phyloP scores from a whole-genome alignment of 1,140 invertebrate species.

The Lucilia cuprina region DNA sequence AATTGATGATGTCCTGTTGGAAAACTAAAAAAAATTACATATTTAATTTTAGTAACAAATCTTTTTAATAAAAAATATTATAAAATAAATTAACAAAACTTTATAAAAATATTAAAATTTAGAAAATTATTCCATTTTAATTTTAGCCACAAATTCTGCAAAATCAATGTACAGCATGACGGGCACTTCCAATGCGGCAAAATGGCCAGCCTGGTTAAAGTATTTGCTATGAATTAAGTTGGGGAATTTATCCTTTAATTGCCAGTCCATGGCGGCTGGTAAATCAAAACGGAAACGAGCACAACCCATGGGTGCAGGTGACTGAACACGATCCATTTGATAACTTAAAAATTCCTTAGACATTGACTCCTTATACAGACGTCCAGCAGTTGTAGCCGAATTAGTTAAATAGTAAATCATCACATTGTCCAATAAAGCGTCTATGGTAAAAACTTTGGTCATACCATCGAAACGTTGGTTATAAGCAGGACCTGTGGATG shows the following conservation, averaged over 20 bases:
- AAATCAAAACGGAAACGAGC: constrained; percentile 73
- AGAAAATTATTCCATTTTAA: not conserved
- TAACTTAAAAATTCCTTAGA: constrained; percentile 55
- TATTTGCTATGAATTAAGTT: constrained; percentile 73
- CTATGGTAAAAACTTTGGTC: constrained; percentile 68
- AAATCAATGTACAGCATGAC: constrained; percentile 73
- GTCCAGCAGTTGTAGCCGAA: constrained; percentile 75
- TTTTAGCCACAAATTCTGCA: constrained; percentile 50
- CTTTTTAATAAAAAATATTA: not conserved
- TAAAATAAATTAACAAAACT: constrained; percentile 15
- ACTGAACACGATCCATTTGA: constrained; percentile 67
- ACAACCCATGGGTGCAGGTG: constrained; percentile 72
- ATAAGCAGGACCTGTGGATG: constrained; percentile 80
- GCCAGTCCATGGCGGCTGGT: constrained; percentile 66
- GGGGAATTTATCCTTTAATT: constrained; percentile 68
- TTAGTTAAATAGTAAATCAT: constrained; percentile 87
- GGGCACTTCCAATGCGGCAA: constrained; percentile 83
- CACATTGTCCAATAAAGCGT: constrained; percentile 85
- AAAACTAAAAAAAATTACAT: too few relatives aligned
- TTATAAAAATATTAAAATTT: not conserved
- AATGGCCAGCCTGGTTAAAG: constrained; percentile 79
- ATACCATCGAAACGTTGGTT: constrained; percentile 69
- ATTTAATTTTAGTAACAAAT: not conserved
- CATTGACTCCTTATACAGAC: constrained; percentile 77
- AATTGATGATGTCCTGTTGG: too few relatives aligned